phyloP scores from a whole-genome alignment of 2,888 invertebrate species.

The Neoitamus cyanurus region DNA sequence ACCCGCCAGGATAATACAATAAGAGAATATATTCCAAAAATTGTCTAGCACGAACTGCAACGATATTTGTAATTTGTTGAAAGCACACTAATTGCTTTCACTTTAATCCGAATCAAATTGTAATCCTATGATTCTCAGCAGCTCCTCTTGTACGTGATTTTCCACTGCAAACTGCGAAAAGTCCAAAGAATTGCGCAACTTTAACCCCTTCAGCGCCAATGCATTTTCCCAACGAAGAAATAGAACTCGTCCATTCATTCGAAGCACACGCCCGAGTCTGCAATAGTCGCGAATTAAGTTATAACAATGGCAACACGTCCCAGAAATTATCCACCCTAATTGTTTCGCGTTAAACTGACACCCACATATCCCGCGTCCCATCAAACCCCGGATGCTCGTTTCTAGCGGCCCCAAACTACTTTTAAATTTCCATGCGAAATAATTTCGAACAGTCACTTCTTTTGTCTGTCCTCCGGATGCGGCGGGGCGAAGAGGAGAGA shows the following conservation, averaged over 20 bases:
- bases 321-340: constrained; percentile 21
- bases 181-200: background rate
- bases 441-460: background rate
- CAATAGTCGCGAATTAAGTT: background rate
- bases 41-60: too few species aligned
- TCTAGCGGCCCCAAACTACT: background rate
- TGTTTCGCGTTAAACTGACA: constrained; percentile 13
- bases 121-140: background rate
- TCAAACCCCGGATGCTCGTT: background rate
- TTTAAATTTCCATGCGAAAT: background rate
- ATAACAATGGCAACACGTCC: constrained; percentile 5
- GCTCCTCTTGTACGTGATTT: background rate
- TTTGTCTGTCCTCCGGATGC: background rate
- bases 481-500: background rate
- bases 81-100: background rate
- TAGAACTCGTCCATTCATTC: background rate
- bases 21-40: too few species aligned
- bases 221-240: background rate
- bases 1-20: too few species aligned
- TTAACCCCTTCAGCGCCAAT: background rate
- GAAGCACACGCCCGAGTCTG: background rate
- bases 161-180: background rate
- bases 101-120: background rate
- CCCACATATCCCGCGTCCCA: background rate
- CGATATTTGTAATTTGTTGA: background rate